Evolutionary conservation across 2,113 vertebrate genomes (phyloP).

Genomic region (Thinocorus orbignyianus): DNA sequence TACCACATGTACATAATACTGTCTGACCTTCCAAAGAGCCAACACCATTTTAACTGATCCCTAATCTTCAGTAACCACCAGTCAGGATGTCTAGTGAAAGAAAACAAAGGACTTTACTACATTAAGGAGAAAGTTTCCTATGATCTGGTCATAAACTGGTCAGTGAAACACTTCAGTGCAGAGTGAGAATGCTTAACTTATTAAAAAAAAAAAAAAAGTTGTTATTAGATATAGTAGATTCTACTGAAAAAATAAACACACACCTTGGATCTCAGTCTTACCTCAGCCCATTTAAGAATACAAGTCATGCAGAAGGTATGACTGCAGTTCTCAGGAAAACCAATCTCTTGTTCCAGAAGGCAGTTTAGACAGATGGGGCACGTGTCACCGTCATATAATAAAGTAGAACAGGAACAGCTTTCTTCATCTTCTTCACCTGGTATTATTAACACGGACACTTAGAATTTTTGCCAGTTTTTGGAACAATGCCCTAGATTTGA

Average conservation of each 20-base stretch:
- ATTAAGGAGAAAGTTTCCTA: background rate
- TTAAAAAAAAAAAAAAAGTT: background rate
- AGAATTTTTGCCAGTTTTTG: background rate
- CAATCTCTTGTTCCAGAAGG: conserved; percentile 82
- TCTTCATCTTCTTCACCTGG: conserved; percentile 80
- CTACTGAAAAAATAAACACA: background rate
- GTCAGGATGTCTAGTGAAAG: background rate
- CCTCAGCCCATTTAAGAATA: conserved; percentile 96
- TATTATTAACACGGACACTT: conserved; percentile 42
- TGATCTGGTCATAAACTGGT: background rate
- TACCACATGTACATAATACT: background rate
- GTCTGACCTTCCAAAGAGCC: background rate
- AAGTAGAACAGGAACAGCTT: conserved; percentile 54
- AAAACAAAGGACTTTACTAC: background rate
- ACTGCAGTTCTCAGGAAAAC: conserved; percentile 89
- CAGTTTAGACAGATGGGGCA: conserved; percentile 94
- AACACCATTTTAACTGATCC: background rate
- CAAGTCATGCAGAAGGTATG: conserved; percentile 93
- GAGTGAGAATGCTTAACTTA: background rate
- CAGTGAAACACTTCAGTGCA: background rate
- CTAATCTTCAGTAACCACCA: background rate
- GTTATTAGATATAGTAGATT: background rate
- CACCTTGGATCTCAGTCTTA: conserved; percentile 63
- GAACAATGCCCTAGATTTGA: background rate
- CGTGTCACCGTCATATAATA: conserved; percentile 66